Conservation (phyloP, 2,888 invertebrate species). For the Blomia tropicalis region DNA sequence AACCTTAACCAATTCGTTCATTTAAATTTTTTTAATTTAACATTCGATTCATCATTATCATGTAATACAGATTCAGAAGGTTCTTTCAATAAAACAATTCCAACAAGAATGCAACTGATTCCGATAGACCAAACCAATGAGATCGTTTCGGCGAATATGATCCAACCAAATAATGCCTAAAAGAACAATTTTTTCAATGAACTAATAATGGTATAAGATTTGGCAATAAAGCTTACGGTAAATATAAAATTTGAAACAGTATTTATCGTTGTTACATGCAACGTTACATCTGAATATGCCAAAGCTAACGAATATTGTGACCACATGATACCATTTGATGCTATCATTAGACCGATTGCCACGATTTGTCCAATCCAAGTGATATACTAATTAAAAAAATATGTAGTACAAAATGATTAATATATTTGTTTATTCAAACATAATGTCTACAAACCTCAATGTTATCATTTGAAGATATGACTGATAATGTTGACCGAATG, state of each 20-base stretch:
- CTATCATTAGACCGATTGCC: neutral
- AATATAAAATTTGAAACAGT: slow-evolving; percentile 14
- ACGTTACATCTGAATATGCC: neutral
- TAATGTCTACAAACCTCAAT: neutral
- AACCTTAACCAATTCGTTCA: neutral
- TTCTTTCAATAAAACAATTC: slow-evolving; percentile 3
- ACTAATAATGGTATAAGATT: neutral
- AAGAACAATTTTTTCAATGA: neutral
- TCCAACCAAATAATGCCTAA: neutral
- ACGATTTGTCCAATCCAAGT: neutral
- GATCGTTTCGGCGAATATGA: neutral
- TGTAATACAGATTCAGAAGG: neutral
- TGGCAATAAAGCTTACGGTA: neutral
- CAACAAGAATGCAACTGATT: neutral
- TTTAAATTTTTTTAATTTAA: too few species aligned
- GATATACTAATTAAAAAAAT: neutral
- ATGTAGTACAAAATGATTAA: neutral
- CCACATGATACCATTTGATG: slow-evolving; percentile 1
- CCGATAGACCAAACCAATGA: slow-evolving; percentile 1
- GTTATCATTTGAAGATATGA: neutral
- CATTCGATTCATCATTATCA: too few species aligned
- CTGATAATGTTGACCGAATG: neutral
- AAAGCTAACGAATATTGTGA: slow-evolving; percentile 6
- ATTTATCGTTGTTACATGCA: slow-evolving; percentile 1
- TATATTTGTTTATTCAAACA: neutral